Percentiles rank a stretch among this genome's conserved stretches.
Conservation (phyloP, 53 echinoderm and acorn worm species). For the Glandiceps talaboti region DNA sequence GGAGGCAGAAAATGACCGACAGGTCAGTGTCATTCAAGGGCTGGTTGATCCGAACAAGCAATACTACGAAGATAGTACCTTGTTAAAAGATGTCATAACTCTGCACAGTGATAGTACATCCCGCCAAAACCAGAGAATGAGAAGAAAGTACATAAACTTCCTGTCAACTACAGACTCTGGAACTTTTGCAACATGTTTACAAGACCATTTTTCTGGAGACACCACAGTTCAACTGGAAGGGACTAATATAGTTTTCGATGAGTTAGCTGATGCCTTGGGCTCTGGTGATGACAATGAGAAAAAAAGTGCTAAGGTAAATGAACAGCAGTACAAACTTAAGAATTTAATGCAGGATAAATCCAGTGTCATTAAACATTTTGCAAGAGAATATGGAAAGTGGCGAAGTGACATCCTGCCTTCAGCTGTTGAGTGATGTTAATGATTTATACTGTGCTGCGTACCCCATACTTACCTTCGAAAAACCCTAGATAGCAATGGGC, state of each 20-base stretch:
- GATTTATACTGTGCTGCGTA: conserved; percentile 10
- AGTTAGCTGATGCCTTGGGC: neutral
- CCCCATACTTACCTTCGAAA: conserved; percentile 10
- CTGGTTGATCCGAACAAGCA: too few relatives aligned
- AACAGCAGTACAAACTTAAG: conserved; percentile 7
- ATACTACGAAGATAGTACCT: too few relatives aligned
- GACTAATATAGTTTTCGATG: conserved; percentile 9
- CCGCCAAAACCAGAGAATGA: conserved; percentile 17
- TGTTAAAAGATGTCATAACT: neutral
- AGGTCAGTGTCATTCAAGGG: too few relatives aligned
- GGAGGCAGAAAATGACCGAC: too few relatives aligned
- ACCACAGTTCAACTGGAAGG: conserved; percentile 7
- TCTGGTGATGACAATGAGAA: neutral
- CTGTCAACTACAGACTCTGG: conserved; percentile 19
- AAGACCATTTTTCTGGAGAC: conserved; percentile 20
- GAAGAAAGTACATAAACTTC: conserved; percentile 15
- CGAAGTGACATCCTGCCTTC: conserved; percentile 6
- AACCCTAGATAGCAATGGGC: neutral
- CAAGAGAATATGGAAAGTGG: conserved; percentile 2
- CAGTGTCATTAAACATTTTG: conserved; percentile 17
- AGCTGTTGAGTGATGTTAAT: neutral
- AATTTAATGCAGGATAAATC: conserved; percentile 24
- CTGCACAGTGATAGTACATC: conserved; percentile 20
- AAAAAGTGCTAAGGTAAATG: conserved; percentile 1
- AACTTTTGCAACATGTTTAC: conserved; percentile 19